Evolutionary conservation across 1,140 invertebrate species (phyloP).

Genomic region (Pentalonia nigronervosa): DNA sequence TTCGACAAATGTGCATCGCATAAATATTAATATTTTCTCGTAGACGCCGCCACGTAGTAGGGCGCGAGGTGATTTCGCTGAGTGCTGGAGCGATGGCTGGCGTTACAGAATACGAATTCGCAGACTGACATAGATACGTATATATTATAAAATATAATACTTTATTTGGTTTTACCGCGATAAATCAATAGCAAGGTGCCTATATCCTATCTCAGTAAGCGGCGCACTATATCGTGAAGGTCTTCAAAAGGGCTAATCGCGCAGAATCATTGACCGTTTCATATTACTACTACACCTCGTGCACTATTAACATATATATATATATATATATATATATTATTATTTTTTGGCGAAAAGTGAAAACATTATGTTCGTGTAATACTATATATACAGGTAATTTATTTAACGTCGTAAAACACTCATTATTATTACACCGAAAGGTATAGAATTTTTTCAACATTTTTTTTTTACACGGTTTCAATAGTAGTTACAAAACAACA

Average conservation of each 20-base stretch:
- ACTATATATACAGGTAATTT: not conserved
- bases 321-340: too few relatives aligned
- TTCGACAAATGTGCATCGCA: not conserved
- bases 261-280: constrained; percentile 40
- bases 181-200: constrained; percentile 7
- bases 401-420: too few relatives aligned
- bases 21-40: not conserved
- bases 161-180: not conserved
- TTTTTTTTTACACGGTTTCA: too few relatives aligned
- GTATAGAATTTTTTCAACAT: too few relatives aligned
- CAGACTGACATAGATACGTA: not conserved
- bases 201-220: not conserved
- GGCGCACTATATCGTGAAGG: not conserved
- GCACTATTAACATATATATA: not conserved
- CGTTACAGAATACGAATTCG: not conserved
- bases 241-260: not conserved
- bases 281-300: not conserved
- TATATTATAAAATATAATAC: not conserved
- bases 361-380: too few relatives aligned
- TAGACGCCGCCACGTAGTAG: not conserved
- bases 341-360: too few relatives aligned
- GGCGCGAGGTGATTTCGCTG: not conserved
- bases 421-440: too few relatives aligned
- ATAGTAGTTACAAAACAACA: too few relatives aligned
- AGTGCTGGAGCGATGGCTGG: not conserved